These are phyloP conservation scores for Idris sp. DNA, from an alignment of 1,140 invertebrate species.

Conservation along the genomic window DNA sequence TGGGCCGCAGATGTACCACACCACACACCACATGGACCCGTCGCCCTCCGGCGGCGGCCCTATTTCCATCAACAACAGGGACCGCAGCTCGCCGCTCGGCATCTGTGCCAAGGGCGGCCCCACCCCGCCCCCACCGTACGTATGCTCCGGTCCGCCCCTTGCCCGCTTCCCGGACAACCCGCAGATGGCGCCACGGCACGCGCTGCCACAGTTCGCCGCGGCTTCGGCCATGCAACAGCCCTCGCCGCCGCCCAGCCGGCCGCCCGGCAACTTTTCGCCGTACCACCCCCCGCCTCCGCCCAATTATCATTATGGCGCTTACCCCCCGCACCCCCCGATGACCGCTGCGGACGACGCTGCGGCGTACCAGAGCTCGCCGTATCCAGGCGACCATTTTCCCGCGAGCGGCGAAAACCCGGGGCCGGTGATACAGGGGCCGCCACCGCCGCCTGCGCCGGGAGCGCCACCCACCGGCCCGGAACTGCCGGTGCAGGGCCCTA, in stretches of 20 bases:
- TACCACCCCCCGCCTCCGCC: slow-evolving; percentile 77
- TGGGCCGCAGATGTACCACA: slow-evolving; percentile 76
- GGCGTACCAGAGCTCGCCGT: slow-evolving; percentile 72
- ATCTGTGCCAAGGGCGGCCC: slow-evolving; percentile 73
- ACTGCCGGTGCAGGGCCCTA: slow-evolving; percentile 55
- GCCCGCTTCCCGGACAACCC: slow-evolving; percentile 68
- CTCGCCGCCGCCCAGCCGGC: slow-evolving; percentile 71
- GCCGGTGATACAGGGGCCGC: slow-evolving; percentile 69
- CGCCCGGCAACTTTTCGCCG: slow-evolving; percentile 75
- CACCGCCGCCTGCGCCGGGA: slow-evolving; percentile 64
- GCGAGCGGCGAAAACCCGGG: slow-evolving; percentile 68
- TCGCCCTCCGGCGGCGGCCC: slow-evolving; percentile 79
- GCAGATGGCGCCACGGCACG: slow-evolving; percentile 72
- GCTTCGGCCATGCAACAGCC: slow-evolving; percentile 72
- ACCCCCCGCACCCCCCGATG: slow-evolving; percentile 75
- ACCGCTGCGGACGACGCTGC: slow-evolving; percentile 74
- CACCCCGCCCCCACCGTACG: slow-evolving; percentile 73
- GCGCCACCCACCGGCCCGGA: too few relatives aligned
- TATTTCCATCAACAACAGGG: slow-evolving; percentile 75
- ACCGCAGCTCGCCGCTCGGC: slow-evolving; percentile 72
- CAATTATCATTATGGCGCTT: slow-evolving; percentile 78
- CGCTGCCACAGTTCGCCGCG: slow-evolving; percentile 71
- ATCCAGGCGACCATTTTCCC: slow-evolving; percentile 73
- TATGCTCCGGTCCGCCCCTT: slow-evolving; percentile 64
- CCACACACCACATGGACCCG: slow-evolving; percentile 79